Evolutionary conservation across 2,888 invertebrate species (phyloP), one percentile per base, ranked within the genome.

Genomic region (Lepidochitona cinerea): DNA sequence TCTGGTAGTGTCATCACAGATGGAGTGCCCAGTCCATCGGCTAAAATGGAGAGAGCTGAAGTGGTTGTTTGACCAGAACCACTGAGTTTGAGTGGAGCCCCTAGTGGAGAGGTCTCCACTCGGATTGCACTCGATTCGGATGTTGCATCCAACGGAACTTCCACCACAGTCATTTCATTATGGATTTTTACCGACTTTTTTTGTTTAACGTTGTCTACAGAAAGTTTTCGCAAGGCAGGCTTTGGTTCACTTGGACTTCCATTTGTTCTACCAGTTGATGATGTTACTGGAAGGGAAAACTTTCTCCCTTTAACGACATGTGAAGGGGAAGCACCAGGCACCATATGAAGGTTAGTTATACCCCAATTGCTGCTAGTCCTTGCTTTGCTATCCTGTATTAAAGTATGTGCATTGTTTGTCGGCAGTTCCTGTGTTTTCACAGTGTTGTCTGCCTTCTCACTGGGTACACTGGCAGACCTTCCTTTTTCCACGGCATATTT

Each of bases 101-200:
- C n/a, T 49, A n/a, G 52, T 70, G 41, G 36, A 49, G 49, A 49
- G 1, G 49, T 49, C 23, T 49, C 49, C 7, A 49, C 49, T 4
- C 49, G 49, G 7, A 49, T 49, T 49, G 49, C 49, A 49, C 49
- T 49, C n/a, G 70, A 64, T 9, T 54, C 52, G 59, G 69, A 59
- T n/a, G 72, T 66, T 36, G 68, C 59, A 33, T 65, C 67, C 41
- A 75, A 75, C 49, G 32, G 71, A 35, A 74, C 75, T 64, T 77
- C 78, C 37, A 79, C 73, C 35, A 77, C 71, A 33, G 78, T 80
- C 32, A 79, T 74, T 33, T 76, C 79, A 29, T 83, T 77, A 75
- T 83, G 79, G 53, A 83, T 81, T 37, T 81, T 81, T 5, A 81
- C 83, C 26, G 81, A 80, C 67, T 80, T 82, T 72, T 78, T 77